A percentile compares a stretch with the other conserved stretches of the same genome.
phyloP scores from a whole-genome alignment of 2,797 vertebrate genomes.

The Mallotus villosus region DNA sequence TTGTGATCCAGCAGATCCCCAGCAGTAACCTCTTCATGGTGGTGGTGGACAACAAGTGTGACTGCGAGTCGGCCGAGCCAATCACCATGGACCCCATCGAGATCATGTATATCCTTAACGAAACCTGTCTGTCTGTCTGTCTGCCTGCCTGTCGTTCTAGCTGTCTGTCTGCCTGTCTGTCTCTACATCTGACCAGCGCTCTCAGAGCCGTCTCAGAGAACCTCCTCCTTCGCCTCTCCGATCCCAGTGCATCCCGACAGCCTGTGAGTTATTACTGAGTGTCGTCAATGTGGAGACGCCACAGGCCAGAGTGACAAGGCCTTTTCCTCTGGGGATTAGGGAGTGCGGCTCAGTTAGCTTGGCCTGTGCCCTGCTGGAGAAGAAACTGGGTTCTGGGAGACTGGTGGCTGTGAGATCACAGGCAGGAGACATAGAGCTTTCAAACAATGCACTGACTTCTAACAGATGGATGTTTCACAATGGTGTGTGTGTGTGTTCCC shows the following conservation, averaged over 20 bases:
- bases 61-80: constrained; percentile 79
- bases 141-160: no score
- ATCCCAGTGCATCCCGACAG: background rate
- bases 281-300: constrained; percentile 25
- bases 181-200: no score
- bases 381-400: constrained; percentile 29
- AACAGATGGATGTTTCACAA: constrained; percentile 45
- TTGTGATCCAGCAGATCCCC: constrained; percentile 98
- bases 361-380: constrained; percentile 33
- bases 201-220: no score
- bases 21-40: constrained; percentile 99
- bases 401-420: constrained; percentile 40
- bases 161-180: no score
- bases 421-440: constrained; percentile 30
- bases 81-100: constrained; percentile 95
- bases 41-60: constrained; percentile 94
- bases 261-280: constrained; percentile 29
- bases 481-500: constrained; percentile 4
- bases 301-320: background rate
- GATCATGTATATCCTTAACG: constrained; percentile 97
- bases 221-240: no score
- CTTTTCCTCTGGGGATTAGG: constrained; percentile 37
- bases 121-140: no score
- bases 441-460: constrained; percentile 24
- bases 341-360: constrained; percentile 33